Base-by-base conservation (phyloP, 2,797 vertebrate genomes). In the Syndactyla subalaris region DNA sequence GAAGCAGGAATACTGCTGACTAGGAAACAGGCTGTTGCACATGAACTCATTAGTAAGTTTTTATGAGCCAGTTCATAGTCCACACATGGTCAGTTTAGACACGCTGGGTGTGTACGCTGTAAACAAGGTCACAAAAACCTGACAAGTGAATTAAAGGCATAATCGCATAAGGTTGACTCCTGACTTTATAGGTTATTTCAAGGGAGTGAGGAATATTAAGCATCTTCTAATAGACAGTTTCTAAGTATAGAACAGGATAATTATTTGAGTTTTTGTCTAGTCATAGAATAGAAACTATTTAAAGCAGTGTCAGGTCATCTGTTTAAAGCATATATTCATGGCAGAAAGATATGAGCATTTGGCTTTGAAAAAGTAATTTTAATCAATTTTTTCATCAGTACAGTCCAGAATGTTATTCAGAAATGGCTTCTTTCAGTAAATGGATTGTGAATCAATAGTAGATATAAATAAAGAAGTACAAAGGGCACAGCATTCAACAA, bases 361-460 rank as follows among this genome's bases (percentile, higher is more conserved):
- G 88, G 49, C 65, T 95, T 77, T 87, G 78, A 93, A 94, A 95
- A 97, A 95, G 87, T 2, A 81, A 86, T 78, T 92, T 90, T 82
- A 95, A 95, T 96, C 75, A 85, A 79, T 96, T 89, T 90, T 94
- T 95, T 96, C 82, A 78, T 74, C 94, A 95, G 57, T 65, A 74
- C 11, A 12, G 52, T 87, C 73, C 79, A 95, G 68, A 48, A 29
- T 6, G 12, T 68, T 93, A 86, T 95, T 97, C 85, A 96, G 96
- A 95, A 97, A 96, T 91, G 73, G 74, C 92, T 97, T 97, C 85
- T 96, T 96, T 97, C 88, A 96, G 79, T 96, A 98, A 97, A 88
- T 96, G 93, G 91, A 92, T 52, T 68, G 39, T 63, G 70, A 97
- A 96, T 98, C 97, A 95, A 97, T 98, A 97, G 61, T 54, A 80